Conservation (phyloP, 1,140 invertebrate genomes). For the Cotesia glomerata region DNA sequence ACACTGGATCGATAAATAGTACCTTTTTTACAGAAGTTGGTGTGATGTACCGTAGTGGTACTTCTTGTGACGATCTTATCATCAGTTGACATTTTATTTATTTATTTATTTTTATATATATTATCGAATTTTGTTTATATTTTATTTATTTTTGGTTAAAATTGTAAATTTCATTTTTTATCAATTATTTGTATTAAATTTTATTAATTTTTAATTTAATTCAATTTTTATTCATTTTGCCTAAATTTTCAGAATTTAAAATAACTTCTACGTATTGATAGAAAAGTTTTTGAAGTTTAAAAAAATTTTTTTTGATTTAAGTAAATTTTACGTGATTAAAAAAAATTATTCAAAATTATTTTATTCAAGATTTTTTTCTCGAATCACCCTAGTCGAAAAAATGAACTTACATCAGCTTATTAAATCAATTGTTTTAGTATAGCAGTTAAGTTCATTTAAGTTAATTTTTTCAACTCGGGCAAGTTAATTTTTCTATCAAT, state of each 20-base stretch:
- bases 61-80: constrained; percentile 40
- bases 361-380: no score
- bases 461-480: no score
- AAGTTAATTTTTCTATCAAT: no score
- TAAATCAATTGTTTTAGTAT: no score
- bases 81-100: constrained; percentile 25
- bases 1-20: neutral
- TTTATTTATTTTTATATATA: constrained; percentile 1
- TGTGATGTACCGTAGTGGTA: constrained; percentile 56
- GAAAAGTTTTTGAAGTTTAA: no score
- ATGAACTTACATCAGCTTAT: no score
- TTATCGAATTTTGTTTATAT: neutral
- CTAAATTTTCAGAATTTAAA: neutral
- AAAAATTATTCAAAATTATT: no score
- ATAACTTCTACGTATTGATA: no score
- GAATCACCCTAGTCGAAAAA: no score
- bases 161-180: neutral
- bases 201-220: neutral
- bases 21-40: constrained; percentile 32
- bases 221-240: neutral
- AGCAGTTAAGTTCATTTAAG: no score
- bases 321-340: no score
- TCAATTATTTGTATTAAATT: constrained; percentile 3
- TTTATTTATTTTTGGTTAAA: neutral
- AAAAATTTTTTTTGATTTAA: no score